These are phyloP conservation scores for Alaudala cheleensis DNA, from an alignment of 2,113 vertebrate species.

Conservation along the genomic window DNA sequence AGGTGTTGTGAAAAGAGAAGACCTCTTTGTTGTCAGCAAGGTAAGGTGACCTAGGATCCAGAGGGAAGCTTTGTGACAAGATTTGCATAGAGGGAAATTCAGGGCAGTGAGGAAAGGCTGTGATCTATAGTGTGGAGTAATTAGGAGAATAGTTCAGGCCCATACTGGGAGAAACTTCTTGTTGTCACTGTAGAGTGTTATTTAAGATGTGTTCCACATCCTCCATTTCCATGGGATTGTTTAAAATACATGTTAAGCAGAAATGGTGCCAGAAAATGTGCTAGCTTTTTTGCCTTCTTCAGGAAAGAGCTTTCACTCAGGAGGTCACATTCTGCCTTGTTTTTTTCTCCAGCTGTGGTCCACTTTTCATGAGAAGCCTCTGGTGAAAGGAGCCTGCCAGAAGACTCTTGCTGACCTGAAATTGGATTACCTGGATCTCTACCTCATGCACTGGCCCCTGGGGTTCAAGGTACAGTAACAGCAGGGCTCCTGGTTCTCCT, in stretches of 20 bases:
- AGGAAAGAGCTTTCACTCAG: not conserved
- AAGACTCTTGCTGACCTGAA: conserved; percentile 83
- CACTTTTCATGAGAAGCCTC: conserved; percentile 81
- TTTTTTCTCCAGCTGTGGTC: conserved; percentile 81
- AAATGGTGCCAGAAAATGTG: not conserved
- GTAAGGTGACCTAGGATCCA: conserved; percentile 28
- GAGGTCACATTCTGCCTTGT: not conserved
- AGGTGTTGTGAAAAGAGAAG: conserved; percentile 80
- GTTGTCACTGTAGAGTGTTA: not conserved
- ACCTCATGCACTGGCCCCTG: conserved; percentile 87
- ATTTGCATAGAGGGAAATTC: not conserved
- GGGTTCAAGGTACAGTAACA: conserved; percentile 80
- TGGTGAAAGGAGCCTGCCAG: conserved; percentile 81
- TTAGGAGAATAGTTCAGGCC: not conserved
- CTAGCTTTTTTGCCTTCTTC: not conserved
- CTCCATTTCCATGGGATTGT: not conserved
- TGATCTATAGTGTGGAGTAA: not conserved
- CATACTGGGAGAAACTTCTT: not conserved
- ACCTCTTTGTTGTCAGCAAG: conserved; percentile 92
- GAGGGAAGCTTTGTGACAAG: not conserved
- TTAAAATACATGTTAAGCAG: not conserved
- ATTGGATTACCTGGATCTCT: conserved; percentile 88
- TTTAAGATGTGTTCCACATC: not conserved
- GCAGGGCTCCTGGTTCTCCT: not conserved
- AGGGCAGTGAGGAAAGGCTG: not conserved